Evolutionary conservation across 2,888 invertebrate species (phyloP), one percentile per base, ranked within the genome.

Genomic region (Ectobius pallidus): DNA sequence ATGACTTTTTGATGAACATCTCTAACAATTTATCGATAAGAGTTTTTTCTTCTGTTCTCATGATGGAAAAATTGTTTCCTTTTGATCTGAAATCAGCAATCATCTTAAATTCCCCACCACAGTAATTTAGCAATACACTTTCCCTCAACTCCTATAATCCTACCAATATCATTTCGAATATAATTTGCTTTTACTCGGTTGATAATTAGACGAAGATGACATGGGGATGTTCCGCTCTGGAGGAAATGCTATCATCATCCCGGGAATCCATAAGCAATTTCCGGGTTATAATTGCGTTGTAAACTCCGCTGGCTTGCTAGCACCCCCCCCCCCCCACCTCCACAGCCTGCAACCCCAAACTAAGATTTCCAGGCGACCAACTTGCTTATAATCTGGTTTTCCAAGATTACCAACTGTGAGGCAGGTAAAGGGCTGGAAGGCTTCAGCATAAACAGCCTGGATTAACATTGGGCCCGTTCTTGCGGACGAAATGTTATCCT

Each of bases 201-300:
- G 46, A 65, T 65, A 65, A 65, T 65, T 65, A 46, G 44, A 44
- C 44, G 65, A 65, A 65, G 65, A 65, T 65, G 65, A 65, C 65
- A 46, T 27, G 46, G 65, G 27, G 44, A n/a, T n/a, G n/a, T 65
- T 65, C 46, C 65, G 44, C 65, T 25, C 30, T 7, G 30, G 46
- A 9, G 46, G 65, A 58, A 25, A 65, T 46, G 46, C 46, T 42
- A 65, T 20, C 22, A 65, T 65, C 65, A 27, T 65, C 65, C 65
- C 4, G 65, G 65, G 65, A 30, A 65, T 44, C 65, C 65, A 65
- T 46, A 46, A 46, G 65, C 65, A 65, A 65, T 65, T 65, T 65
- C 65, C 65, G 44, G 65, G 27, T 46, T 65, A 46, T 65, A 65
- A 65, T 65, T 65, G 39, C 65, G 46, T 65, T 27, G 44, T 65